A percentile compares a stretch with the other conserved stretches of the same genome.
phyloP scores from a whole-genome alignment of 2,888 invertebrate species.

The Lacanobia wlatinum region DNA sequence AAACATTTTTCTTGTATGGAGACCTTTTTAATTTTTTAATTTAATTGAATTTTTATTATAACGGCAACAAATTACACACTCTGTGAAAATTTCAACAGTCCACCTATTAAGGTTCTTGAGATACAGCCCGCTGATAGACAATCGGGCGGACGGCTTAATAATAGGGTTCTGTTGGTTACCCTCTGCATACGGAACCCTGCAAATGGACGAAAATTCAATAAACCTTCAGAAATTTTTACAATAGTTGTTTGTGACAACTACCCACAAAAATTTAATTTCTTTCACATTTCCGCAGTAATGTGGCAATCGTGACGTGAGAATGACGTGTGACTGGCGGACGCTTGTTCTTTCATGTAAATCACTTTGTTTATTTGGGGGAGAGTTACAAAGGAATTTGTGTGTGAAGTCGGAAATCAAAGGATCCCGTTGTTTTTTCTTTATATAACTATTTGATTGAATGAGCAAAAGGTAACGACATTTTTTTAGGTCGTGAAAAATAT shows the following conservation, averaged over 20 bases:
- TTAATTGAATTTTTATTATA: no score
- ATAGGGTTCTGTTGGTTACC: no score
- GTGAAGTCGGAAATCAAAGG: conserved; percentile 7
- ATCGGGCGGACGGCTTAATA: no score
- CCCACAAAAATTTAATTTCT: conserved; percentile 30
- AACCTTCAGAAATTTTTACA: not conserved
- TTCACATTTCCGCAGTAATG: conserved; percentile 14
- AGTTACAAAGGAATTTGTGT: conserved; percentile 1
- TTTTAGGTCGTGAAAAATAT: not conserved
- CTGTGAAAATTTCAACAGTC: no score
- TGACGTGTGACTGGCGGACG: conserved; percentile 43
- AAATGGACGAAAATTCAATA: not conserved
- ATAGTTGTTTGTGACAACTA: conserved; percentile 38
- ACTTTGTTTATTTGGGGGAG: conserved; percentile 24
- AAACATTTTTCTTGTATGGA: no score
- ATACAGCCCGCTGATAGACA: no score
- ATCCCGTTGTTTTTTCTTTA: no score
- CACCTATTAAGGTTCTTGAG: no score
- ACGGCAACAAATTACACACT: no score
- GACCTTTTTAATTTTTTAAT: no score
- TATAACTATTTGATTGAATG: not conserved
- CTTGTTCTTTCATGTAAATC: conserved; percentile 44
- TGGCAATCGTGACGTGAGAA: conserved; percentile 24
- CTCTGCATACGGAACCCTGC: no score
- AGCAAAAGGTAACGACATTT: not conserved